Percentiles rank a stretch among this genome's conserved stretches.
Evolutionary conservation across 1,140 invertebrate species (phyloP).

Genomic region (Heliconius melpomene): DNA sequence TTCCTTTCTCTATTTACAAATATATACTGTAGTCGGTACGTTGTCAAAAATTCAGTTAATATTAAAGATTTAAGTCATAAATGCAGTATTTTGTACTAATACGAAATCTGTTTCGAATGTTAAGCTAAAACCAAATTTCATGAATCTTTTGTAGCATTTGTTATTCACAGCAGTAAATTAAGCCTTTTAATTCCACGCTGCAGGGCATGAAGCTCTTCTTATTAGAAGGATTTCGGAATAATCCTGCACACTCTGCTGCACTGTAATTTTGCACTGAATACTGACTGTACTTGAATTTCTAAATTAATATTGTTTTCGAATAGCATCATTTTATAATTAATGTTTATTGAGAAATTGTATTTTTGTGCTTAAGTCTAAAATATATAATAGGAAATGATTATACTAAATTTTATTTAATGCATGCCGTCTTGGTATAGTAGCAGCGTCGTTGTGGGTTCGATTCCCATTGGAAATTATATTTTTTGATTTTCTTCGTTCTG

Average conservation of each 20-base stretch:
- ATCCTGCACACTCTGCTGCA: slow-evolving; percentile 27
- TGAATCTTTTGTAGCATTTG: slow-evolving; percentile 21
- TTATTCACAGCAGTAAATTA: slow-evolving; percentile 25
- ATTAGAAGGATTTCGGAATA: slow-evolving; percentile 37
- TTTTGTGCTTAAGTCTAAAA: too few species aligned
- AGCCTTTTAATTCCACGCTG: too few species aligned
- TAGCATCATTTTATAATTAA: not conserved
- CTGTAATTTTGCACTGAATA: not conserved
- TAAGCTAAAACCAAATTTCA: not conserved
- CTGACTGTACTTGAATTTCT: not conserved
- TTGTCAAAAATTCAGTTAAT: too few species aligned
- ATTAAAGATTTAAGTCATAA: not conserved
- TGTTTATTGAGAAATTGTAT: too few species aligned
- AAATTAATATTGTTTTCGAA: not conserved
- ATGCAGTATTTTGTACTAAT: not conserved
- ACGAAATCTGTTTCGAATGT: not conserved
- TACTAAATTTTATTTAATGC: too few species aligned
- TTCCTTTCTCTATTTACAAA: too few species aligned
- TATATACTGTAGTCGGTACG: too few species aligned
- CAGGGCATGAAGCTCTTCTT: slow-evolving; percentile 30
- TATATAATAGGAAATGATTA: too few species aligned
- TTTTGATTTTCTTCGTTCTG: too few species aligned
- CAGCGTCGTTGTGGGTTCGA: too few species aligned
- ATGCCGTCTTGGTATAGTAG: too few species aligned
- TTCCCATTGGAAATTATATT: too few species aligned